Base-by-base conservation (phyloP, 2,113 vertebrate species). In the Dromiciops gliroides region DNA sequence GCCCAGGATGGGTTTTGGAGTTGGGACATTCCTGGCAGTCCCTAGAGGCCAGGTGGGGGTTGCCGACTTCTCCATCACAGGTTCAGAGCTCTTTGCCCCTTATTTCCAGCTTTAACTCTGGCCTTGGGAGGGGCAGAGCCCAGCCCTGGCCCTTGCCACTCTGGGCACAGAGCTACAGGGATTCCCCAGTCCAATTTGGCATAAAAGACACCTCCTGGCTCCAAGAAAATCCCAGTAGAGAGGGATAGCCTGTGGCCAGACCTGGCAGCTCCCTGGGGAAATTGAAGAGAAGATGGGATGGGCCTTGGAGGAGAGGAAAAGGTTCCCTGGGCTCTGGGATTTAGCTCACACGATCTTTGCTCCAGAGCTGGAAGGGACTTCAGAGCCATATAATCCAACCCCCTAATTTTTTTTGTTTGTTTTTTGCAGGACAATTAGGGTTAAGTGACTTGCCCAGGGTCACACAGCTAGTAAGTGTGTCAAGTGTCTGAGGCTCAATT, bases 111-210 rank as follows among this genome's bases (percentile, higher is more conserved):
- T 23, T 24, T 9, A 24, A 2, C 44, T 23, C 22, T 5, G 25
- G 11, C 51, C 8, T 48, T 89, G 83, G 3, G 5, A 89, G 28
- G 83, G 83, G 24, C 37, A 89, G 37, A 24, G 7, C 52, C 51
- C 51, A n/a, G 47, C 26, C 37, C 37, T 51, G 89, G 7, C 91
- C 90, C 50, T 48, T 19, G 48, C 26, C 25, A 22, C n/a, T 89
- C 53, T n/a, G 60, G 22, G 2, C 49, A 91, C 92, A 89, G 51
- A 89, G 92, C 88, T 50, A 56, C 89, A 37, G 89, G 89, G 89
- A n/a, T 97, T 96, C 92, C 95, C 96, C 93, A 90, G 44, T 51
- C 93, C 53, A 48, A 89, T 94, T 92, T 95, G 97, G 93, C 90
- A 56, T 56, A 93, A 92, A 48, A 50, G 94, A 48, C 28, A 90